Percentiles rank a stretch among this genome's conserved stretches.
Evolutionary conservation across 2,888 invertebrate genomes (phyloP).

Genomic region (Tyria jacobaeae): DNA sequence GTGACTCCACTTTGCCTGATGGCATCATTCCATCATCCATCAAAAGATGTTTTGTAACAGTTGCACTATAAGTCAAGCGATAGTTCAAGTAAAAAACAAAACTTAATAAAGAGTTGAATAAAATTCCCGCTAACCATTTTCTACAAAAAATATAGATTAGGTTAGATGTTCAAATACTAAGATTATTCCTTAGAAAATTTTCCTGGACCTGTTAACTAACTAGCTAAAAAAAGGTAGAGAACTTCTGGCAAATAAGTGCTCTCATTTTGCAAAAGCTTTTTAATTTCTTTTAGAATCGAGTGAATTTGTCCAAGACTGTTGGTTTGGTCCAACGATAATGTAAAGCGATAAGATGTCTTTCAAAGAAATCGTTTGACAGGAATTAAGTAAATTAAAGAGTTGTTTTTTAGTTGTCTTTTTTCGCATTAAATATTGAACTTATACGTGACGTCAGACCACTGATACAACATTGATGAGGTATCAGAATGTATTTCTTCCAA

Average conservation of each 20-base stretch:
- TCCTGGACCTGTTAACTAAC: constrained; percentile 29
- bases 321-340: constrained; percentile 13
- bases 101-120: not conserved
- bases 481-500: too few relatives aligned
- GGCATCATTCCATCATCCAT: too few relatives aligned
- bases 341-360: too few relatives aligned
- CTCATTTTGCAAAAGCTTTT: constrained; percentile 36
- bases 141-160: not conserved
- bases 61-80: too few relatives aligned
- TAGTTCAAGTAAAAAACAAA: not conserved
- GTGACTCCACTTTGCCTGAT: too few relatives aligned
- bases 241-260: constrained; percentile 26
- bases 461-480: too few relatives aligned
- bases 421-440: too few relatives aligned
- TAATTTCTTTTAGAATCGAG: constrained; percentile 46
- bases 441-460: too few relatives aligned
- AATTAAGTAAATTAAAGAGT: too few relatives aligned
- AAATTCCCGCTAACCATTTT: not conserved
- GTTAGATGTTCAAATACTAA: constrained; percentile 19
- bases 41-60: too few relatives aligned
- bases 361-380: too few relatives aligned
- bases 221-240: constrained; percentile 24
- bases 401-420: too few relatives aligned
- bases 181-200: constrained; percentile 27
- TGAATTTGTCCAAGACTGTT: constrained; percentile 19